Percentiles rank a stretch among this genome's conserved stretches.
These are phyloP conservation scores for Psettodes erumei DNA, from an alignment of 2,113 vertebrate genomes.

Conservation along the genomic window DNA sequence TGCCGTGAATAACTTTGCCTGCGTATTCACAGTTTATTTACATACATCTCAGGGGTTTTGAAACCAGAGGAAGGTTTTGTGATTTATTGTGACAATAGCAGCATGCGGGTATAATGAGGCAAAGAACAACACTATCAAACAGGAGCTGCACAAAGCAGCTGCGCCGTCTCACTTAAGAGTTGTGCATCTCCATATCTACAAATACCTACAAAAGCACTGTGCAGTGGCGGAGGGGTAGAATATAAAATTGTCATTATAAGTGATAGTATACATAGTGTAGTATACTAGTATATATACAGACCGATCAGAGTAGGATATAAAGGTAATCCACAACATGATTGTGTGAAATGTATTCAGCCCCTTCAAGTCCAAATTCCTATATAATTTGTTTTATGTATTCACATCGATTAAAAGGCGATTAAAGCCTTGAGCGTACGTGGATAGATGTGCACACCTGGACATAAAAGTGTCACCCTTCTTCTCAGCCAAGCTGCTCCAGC, in stretches of 20 bases:
- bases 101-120: slow-evolving; percentile 43
- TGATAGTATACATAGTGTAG: no score
- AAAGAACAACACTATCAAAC: slow-evolving; percentile 10
- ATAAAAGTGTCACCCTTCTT: not conserved
- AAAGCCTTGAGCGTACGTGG: not conserved
- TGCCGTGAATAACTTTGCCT: slow-evolving; percentile 32
- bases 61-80: slow-evolving; percentile 8
- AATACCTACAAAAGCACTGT: slow-evolving; percentile 2
- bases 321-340: not conserved
- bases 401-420: no score
- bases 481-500: slow-evolving; percentile 19
- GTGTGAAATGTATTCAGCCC: not conserved
- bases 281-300: no score
- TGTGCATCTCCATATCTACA: slow-evolving; percentile 18
- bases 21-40: slow-evolving; percentile 38
- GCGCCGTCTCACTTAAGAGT: not conserved
- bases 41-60: slow-evolving; percentile 43
- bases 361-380: slow-evolving; percentile 2
- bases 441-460: slow-evolving; percentile 19
- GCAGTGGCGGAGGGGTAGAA: not conserved
- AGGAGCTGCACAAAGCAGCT: not conserved
- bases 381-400: no score
- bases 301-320: not conserved
- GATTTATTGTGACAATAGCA: slow-evolving; percentile 47
- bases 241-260: no score